phyloP scores from a whole-genome alignment of 1,140 invertebrate species.

The Onthophagus taurus region DNA sequence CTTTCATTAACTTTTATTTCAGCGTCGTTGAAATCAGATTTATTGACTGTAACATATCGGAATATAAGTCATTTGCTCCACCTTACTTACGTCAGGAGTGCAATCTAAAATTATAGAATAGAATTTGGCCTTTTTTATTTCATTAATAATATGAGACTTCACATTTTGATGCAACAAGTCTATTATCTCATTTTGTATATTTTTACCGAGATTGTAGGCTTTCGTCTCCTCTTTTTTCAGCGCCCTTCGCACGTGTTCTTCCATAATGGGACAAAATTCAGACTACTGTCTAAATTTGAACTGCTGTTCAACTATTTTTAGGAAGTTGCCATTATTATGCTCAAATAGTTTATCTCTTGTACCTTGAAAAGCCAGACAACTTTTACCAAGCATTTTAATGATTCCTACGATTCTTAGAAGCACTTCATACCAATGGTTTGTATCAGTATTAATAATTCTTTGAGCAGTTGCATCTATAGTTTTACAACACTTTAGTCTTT shows the following conservation, averaged over 20 bases:
- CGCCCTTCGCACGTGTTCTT: conserved; percentile 8
- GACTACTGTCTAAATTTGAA: no score
- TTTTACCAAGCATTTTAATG: conserved; percentile 2
- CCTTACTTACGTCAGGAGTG: conserved; percentile 9
- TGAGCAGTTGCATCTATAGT: conserved; percentile 13
- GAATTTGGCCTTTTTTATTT: conserved; percentile 11
- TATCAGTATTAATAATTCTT: conserved; percentile 8
- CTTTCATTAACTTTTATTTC: conserved; percentile 14
- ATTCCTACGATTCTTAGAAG: conserved; percentile 8
- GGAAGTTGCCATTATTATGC: conserved; percentile 18
- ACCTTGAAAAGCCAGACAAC: conserved; percentile 11
- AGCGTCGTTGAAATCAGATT: conserved; percentile 6
- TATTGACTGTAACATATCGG: conserved; percentile 5
- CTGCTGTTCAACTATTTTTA: conserved; percentile 16
- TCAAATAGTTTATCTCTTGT: conserved; percentile 12
- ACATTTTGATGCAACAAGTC: conserved; percentile 4
- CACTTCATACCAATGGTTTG: conserved; percentile 8
- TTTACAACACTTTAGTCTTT: conserved; percentile 10
- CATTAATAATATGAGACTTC: conserved; percentile 12
- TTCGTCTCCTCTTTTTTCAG: conserved; percentile 12
- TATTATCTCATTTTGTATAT: conserved; percentile 15
- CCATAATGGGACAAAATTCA: conserved; percentile 14
- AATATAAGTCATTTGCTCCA: conserved; percentile 12
- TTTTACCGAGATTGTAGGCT: conserved; percentile 13
- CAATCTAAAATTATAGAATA: conserved; percentile 23